Evolutionary conservation across 2,888 invertebrate species (phyloP).

Genomic region (Eledone cirrhosa): DNA sequence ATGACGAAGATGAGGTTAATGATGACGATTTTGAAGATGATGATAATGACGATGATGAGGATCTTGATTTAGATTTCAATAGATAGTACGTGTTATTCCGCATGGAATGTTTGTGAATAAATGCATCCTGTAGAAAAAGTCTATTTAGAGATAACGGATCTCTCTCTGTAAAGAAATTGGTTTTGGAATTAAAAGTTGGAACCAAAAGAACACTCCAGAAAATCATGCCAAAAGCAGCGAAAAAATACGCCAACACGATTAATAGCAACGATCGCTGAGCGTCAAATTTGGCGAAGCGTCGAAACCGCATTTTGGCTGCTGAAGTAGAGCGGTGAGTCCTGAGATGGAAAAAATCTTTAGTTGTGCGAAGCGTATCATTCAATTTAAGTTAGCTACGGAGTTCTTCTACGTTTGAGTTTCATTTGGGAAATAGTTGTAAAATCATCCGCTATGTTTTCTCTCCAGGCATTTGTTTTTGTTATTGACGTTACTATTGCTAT

Average conservation of each 20-base stretch:
- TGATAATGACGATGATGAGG: neutral
- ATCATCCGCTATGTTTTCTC: too few relatives aligned
- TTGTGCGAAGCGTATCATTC: neutral
- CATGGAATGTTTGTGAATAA: neutral
- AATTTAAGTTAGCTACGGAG: neutral
- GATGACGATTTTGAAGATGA: neutral
- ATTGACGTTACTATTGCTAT: too few relatives aligned
- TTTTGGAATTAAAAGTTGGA: neutral
- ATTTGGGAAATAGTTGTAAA: too few relatives aligned
- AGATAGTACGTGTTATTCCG: neutral
- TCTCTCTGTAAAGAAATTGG: neutral
- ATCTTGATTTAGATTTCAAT: neutral
- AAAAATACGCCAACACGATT: conserved; percentile 5
- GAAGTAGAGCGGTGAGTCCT: conserved; percentile 3
- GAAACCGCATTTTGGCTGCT: neutral
- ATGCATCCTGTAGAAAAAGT: conserved; percentile 18
- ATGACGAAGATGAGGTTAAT: too few relatives aligned
- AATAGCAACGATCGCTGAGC: conserved; percentile 1
- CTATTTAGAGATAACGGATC: neutral
- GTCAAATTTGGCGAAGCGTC: neutral
- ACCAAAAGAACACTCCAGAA: conserved; percentile 21
- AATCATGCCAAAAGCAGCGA: conserved; percentile 17
- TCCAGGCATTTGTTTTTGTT: too few relatives aligned
- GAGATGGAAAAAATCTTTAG: neutral
- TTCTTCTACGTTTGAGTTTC: too few relatives aligned